Conservation (phyloP, 2,113 vertebrate species). For the Peromyscus leucopus region DNA sequence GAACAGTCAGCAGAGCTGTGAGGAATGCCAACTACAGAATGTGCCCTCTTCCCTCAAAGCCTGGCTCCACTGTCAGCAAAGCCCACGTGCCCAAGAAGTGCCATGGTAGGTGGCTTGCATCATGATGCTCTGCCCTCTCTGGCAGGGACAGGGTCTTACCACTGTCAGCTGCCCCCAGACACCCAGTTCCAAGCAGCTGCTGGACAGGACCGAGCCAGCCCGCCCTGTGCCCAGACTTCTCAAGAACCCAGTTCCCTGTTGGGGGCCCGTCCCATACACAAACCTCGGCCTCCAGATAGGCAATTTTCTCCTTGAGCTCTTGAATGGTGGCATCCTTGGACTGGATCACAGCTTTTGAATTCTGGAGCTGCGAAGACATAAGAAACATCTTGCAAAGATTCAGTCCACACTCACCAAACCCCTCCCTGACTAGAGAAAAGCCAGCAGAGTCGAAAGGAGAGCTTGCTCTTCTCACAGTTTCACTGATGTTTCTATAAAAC, state of each 20-base stretch:
- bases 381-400: conserved; percentile 12
- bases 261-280: background rate
- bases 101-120: background rate
- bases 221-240: background rate
- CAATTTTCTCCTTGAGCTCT: conserved; percentile 94
- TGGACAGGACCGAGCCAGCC: background rate
- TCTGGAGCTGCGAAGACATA: conserved; percentile 91
- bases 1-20: background rate
- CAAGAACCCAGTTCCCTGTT: background rate
- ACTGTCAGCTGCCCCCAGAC: background rate
- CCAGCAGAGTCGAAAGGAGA: background rate
- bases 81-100: background rate
- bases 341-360: conserved; percentile 95
- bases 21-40: background rate
- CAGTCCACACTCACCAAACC: too few relatives aligned
- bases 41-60: background rate
- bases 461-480: background rate
- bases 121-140: too few relatives aligned
- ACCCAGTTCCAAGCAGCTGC: background rate
- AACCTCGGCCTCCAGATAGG: conserved; percentile 96
- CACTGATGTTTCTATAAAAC: background rate
- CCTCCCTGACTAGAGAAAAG: background rate
- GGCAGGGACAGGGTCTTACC: background rate
- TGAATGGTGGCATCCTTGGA: conserved; percentile 93
- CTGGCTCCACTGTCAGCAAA: background rate